A percentile compares a stretch with the other conserved stretches of the same genome.
phyloP scores from a whole-genome alignment of 1,140 invertebrate species.

The Drosophila micromelanica region DNA sequence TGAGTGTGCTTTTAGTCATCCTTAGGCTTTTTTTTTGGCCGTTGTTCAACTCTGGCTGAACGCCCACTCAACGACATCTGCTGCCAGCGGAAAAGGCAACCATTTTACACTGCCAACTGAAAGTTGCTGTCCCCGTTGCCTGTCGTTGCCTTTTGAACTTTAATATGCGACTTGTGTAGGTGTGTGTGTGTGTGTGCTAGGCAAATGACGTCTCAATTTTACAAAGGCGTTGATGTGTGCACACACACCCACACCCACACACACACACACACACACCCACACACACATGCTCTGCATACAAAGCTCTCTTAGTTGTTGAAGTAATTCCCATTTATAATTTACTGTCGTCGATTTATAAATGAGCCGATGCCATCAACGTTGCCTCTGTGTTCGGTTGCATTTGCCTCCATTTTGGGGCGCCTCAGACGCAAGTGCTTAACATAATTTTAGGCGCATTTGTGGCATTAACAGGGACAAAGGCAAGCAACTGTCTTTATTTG shows the following conservation, averaged over 20 bases:
- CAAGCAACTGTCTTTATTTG: slow-evolving; percentile 12
- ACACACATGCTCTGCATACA: slow-evolving; percentile 21
- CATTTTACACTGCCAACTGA: slow-evolving; percentile 37
- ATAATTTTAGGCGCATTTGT: slow-evolving; percentile 73
- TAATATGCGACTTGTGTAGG: slow-evolving; percentile 53
- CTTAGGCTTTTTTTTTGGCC: slow-evolving; percentile 61
- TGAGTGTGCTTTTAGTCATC: slow-evolving; percentile 55
- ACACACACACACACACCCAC: slow-evolving; percentile 1
- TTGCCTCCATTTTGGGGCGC: slow-evolving; percentile 7
- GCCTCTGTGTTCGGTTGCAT: slow-evolving; percentile 17
- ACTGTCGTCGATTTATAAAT: slow-evolving; percentile 78
- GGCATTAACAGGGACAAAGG: slow-evolving; percentile 49
- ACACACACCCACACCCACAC: too few species aligned
- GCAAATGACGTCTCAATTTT: slow-evolving; percentile 43
- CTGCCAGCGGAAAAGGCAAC: slow-evolving; percentile 3
- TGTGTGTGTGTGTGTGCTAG: background rate
- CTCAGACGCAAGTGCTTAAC: slow-evolving; percentile 49
- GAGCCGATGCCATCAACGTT: slow-evolving; percentile 69
- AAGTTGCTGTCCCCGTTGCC: slow-evolving; percentile 44
- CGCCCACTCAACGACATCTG: slow-evolving; percentile 62
- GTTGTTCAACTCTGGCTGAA: slow-evolving; percentile 59
- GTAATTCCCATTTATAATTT: slow-evolving; percentile 80
- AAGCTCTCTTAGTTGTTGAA: slow-evolving; percentile 22
- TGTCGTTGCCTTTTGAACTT: slow-evolving; percentile 68
- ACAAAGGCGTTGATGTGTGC: slow-evolving; percentile 46